Percentiles rank a stretch among this genome's conserved stretches.
Conservation (phyloP, 2,888 invertebrate species). For the Oasisia sp. region DNA sequence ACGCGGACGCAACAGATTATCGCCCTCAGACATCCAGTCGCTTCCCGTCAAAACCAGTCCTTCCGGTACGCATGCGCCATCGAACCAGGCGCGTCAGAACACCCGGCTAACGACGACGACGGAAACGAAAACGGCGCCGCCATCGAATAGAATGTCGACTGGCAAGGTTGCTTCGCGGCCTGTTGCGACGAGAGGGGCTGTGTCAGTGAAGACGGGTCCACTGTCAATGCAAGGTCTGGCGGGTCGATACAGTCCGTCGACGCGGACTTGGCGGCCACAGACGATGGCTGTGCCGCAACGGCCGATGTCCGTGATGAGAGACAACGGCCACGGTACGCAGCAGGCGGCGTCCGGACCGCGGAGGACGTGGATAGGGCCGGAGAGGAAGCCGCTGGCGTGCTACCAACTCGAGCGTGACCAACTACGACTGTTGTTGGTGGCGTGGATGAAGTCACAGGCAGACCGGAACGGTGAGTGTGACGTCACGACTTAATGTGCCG, state of each 20-base stretch:
- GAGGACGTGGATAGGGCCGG: background rate
- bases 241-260: background rate
- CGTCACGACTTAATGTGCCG: background rate
- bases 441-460: background rate
- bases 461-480: background rate
- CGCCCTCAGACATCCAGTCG: background rate
- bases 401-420: constrained; percentile 3
- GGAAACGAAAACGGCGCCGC: background rate
- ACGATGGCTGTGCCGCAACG: background rate
- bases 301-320: background rate
- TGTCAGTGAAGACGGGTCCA: background rate
- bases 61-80: background rate
- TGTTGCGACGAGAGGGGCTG: background rate
- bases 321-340: background rate
- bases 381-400: background rate
- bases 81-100: background rate
- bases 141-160: background rate
- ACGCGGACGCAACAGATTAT: background rate
- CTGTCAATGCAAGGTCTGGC: background rate
- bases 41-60: background rate
- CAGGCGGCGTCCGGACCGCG: background rate
- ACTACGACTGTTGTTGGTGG: background rate
- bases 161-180: background rate
- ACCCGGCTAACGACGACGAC: background rate
- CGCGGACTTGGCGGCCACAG: background rate